Base-by-base conservation (phyloP, 2,888 invertebrate genomes). In the Cantharis nigra region DNA sequence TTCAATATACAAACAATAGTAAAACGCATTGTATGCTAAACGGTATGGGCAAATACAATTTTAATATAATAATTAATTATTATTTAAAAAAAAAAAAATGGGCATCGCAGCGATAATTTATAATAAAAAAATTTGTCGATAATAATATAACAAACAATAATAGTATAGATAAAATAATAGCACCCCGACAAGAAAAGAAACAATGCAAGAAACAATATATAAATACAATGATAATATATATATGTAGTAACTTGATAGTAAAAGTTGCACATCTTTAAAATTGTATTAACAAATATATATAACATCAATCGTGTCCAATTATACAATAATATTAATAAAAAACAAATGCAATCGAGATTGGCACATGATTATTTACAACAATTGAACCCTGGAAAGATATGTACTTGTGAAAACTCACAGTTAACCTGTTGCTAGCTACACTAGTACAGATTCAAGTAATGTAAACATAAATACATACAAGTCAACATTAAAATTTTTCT, bases 321-420 rank as follows among this genome's bases (percentile, higher is more conserved):
- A 69, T 75, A 81, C 80, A 79, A 78, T 73, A 79, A 77, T 79
- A 80, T 74, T 79, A 81, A 78, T 80, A 80, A 78, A 84, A 85
- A 84, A 84, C 84, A 85, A 85, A 85, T 83, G 83, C 83, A 83
- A 81, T 84, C 84, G 86, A 85, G 84, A 87, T 88, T 89, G 89
- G 89, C 89, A 89, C 89, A 89, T 88, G 84, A 83, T 86, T 87
- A 88, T 88, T 85, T 87, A 87, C 87, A 87, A 86, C 83, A 85
- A 86, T 87, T 86, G 87, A 86, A 89, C 89, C 89, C 89, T 89
- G 89, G 89, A 88, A 88, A 88, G 89, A 89, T 88, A 89, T 89
- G 89, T 88, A 87, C 86, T 85, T 87, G 86, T 87, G 86, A 85
- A 84, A 85, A 85, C 82, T 85, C 85, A 85, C 85, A 85, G 85